Evolutionary conservation across 2,888 invertebrate species (phyloP), one percentile per base, ranked within the genome.

Genomic region (Papilio elwesi): DNA sequence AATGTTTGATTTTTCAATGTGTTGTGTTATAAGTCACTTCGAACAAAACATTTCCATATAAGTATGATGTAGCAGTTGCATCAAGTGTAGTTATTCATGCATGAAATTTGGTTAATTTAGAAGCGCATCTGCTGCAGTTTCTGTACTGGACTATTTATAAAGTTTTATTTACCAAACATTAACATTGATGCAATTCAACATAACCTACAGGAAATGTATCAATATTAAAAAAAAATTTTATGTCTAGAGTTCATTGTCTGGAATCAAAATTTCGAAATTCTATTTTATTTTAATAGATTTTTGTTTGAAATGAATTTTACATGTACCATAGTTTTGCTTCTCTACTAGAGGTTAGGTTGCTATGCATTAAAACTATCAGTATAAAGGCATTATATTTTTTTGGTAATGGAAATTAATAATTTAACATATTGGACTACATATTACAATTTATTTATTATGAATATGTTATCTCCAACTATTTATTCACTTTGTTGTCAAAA

Each of bases 61-160:
- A 57, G 26, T 26, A 26, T 26, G 15, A 57, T 65, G 36, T 65
- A 13, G 15, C 36, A 43, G 13, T 6, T 26, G 55, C 4, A 57
- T 12, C 55, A 49, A 55, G 67, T 67, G 59, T 12, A n/a, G 62
- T 55, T 65, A 55, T 65, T n/a, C 70, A 70, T 55, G 70, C 70
- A 48, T 70, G 70, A 48, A 11, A 12, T 1, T 26, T 49, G 69
- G 43, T 49, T 43, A 43, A 49, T 13, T 13, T 47, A 26, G 59
- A 57, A 15, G 26, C 49, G 57, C 36, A 49, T 59, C 8, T 15
- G 36, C 7, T 55, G 26, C 49, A 36, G 26, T 26, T n/a, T 51
- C 49, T n/a, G 26, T 51, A 36, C 12, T 51, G 51, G 51, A 49
- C 48, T 65, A 65, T 65, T 62, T 65, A 64, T 64, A 49, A 64